These are phyloP conservation scores for Anguilla marmorata DNA, from an alignment of 2,797 vertebrate species.

Conservation along the genomic window DNA sequence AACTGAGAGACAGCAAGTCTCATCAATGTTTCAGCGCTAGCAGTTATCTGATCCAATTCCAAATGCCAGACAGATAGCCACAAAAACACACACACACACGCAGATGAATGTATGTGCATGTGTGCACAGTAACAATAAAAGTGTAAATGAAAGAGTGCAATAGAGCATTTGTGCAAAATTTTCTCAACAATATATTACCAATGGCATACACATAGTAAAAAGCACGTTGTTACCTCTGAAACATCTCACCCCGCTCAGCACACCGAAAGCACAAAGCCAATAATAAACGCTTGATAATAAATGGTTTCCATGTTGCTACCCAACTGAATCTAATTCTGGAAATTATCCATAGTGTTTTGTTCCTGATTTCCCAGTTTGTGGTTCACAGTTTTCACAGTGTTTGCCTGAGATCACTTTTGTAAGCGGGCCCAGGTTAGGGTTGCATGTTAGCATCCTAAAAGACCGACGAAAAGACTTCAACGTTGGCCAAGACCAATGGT, in stretches of 20 bases:
- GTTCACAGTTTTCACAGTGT: neutral
- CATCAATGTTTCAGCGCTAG: slow-evolving; percentile 28
- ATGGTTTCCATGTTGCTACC: neutral
- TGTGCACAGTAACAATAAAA: neutral
- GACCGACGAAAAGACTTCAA: no score
- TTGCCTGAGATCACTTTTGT: no score
- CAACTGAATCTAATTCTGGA: neutral
- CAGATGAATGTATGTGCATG: neutral
- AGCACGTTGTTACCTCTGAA: no score
- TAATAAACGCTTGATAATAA: neutral
- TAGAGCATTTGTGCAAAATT: neutral
- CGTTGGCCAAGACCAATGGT: no score
- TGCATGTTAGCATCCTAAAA: neutral
- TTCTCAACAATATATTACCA: no score
- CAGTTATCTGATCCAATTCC: slow-evolving; percentile 15
- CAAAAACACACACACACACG: neutral
- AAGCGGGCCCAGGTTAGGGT: neutral
- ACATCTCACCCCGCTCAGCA: neutral
- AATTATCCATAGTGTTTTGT: no score
- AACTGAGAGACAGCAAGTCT: slow-evolving; percentile 13
- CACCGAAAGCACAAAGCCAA: neutral
- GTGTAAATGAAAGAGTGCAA: neutral
- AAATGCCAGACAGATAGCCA: neutral
- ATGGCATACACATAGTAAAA: no score
- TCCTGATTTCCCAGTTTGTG: neutral